Evolutionary conservation across 2,888 invertebrate species (phyloP), one percentile per base, ranked within the genome.

Genomic region (Chloromyia formosa): DNA sequence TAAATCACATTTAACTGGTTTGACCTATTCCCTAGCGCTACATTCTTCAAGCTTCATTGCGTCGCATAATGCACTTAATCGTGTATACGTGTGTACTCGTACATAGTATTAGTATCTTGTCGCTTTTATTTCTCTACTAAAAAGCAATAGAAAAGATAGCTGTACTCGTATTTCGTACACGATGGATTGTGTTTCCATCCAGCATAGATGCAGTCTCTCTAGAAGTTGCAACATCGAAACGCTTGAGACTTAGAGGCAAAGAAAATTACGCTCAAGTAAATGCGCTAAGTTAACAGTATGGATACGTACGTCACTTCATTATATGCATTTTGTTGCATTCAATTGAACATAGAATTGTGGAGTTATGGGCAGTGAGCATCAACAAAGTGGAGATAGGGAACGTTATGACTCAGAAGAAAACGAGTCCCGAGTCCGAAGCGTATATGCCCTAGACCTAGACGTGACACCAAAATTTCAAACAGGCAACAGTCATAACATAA

Each of bases 191-290:
- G 27, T 60, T 23, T 14, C 60, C 2, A 60, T 20, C 23, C 60
- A 60, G 20, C 23, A 60, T 35, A 60, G 60, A 60, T 60, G 60
- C 60, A 23, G 60, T 23, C 60, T 2, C 27, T n/a, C 2, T 66
- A 66, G 1, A 45, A 66, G 35, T 66, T 66, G 66, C 66, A 66
- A 66, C 42, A 66, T 66, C 5, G 20, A 66, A 42, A 40, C 14
- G 23, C 35, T n/a, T 27, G 40, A 62, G 66, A 66, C 23, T 22
- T 22, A 23, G 23, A 60, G 27, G 7, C 23, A 60, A 60, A 60
- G 60, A 23, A 60, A 60, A 22, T 49, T 23, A 23, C 23, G 7
- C 10, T 14, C 14, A 60, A 60, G 60, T 60, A 23, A 60, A 23
- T 60, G 49, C 49, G 27, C 27, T 4, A 35, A 35, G 27, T 35